These are phyloP conservation scores for Melanocharis versteri DNA, from an alignment of 2,113 vertebrate genomes.

Conservation along the genomic window DNA sequence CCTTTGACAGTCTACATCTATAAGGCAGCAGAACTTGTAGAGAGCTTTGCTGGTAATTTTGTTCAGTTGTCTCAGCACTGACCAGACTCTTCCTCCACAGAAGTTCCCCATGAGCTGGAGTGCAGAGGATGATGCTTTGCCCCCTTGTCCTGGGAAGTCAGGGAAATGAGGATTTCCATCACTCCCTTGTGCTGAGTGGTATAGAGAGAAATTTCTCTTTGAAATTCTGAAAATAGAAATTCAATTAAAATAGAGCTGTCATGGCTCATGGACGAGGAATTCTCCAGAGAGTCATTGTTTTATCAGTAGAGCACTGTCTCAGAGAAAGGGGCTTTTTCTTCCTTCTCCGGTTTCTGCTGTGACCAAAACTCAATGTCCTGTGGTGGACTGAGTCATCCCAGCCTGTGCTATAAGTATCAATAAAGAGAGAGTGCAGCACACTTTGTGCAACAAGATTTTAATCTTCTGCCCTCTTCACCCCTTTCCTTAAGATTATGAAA, in stretches of 20 bases:
- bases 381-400: background rate
- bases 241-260: background rate
- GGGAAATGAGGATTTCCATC: background rate
- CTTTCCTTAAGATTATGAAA: background rate
- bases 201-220: background rate
- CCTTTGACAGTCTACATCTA: background rate
- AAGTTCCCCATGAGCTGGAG: accelerated
- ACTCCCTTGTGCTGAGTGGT: accelerated
- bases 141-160: background rate
- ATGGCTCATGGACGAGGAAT: background rate
- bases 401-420: background rate
- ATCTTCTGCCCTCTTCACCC: background rate
- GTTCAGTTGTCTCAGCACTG: background rate
- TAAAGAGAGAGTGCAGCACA: background rate
- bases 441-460: background rate
- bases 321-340: background rate
- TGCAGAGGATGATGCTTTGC: background rate
- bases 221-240: background rate
- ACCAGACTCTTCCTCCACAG: background rate
- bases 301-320: background rate
- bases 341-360: background rate
- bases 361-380: background rate
- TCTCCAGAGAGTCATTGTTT: background rate
- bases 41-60: background rate
- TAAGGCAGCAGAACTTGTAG: background rate